Evolutionary conservation across 2,797 vertebrate genomes (phyloP).

Genomic region (Chrosomus eos): DNA sequence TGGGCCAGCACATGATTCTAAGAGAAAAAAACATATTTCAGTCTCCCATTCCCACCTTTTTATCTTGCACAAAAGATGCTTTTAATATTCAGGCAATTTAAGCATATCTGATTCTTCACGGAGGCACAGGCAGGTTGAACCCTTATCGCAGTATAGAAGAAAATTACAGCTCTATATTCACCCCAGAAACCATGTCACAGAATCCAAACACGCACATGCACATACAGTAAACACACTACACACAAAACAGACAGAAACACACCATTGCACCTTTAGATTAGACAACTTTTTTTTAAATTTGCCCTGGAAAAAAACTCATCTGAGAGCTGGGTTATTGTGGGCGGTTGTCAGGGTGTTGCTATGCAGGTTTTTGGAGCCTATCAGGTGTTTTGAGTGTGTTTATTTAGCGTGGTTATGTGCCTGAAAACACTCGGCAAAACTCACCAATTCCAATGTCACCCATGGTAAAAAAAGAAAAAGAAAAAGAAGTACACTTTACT

Average conservation of each 20-base stretch:
- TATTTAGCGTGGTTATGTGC: not conserved
- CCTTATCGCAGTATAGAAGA: slow-evolving; percentile 69
- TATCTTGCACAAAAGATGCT: slow-evolving; percentile 58
- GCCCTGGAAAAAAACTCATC: not conserved
- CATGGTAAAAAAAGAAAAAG: too few species aligned
- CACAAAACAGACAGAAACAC: not conserved
- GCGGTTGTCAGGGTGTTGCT: not conserved
- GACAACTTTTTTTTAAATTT: not conserved
- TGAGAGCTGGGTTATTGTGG: not conserved
- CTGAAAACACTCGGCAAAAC: too few species aligned
- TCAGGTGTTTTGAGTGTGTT: not conserved
- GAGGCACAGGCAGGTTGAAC: slow-evolving; percentile 66
- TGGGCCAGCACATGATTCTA: slow-evolving; percentile 19
- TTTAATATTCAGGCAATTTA: slow-evolving; percentile 71
- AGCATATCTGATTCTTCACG: slow-evolving; percentile 64
- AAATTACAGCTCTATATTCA: slow-evolving; percentile 75
- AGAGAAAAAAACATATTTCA: slow-evolving; percentile 14
- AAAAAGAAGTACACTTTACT: too few species aligned
- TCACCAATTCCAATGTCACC: too few species aligned
- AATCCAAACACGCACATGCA: slow-evolving; percentile 24
- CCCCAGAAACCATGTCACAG: slow-evolving; percentile 67
- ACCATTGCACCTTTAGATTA: not conserved
- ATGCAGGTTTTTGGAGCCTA: not conserved
- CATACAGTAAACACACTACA: slow-evolving; percentile 21
- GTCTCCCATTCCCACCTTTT: slow-evolving; percentile 44